These are phyloP conservation scores for Tribolium castaneum DNA, from an alignment of 1,140 invertebrate genomes.

Conservation along the genomic window DNA sequence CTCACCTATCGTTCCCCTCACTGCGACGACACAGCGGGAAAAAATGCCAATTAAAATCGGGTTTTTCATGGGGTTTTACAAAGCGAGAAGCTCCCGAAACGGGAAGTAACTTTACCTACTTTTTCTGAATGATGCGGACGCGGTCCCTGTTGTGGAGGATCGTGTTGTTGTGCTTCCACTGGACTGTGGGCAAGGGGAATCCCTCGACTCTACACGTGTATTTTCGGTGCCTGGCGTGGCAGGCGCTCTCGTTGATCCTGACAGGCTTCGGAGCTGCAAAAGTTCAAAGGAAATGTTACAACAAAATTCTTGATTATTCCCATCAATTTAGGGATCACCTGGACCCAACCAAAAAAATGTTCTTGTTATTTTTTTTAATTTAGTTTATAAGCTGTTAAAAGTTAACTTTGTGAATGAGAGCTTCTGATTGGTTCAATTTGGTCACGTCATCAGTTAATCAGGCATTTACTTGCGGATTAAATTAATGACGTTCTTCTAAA, in stretches of 20 bases:
- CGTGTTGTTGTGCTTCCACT: conserved; percentile 78
- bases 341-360: too few species aligned
- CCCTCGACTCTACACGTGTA: conserved; percentile 77
- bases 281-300: too few species aligned
- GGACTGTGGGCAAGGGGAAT: conserved; percentile 75
- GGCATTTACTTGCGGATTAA: too few species aligned
- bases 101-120: conserved; percentile 51
- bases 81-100: background rate
- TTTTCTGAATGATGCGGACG: conserved; percentile 55
- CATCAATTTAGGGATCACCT: too few species aligned
- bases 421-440: too few species aligned
- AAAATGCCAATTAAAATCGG: conserved; percentile 27
- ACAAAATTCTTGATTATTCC: too few species aligned
- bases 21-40: background rate
- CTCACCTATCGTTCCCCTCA: conserved; percentile 19
- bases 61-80: background rate
- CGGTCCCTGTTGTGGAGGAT: conserved; percentile 45
- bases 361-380: too few species aligned
- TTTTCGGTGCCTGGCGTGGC: conserved; percentile 63
- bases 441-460: too few species aligned
- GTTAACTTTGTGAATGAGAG: too few species aligned
- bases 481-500: too few species aligned
- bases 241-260: background rate
- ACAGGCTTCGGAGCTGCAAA: conserved; percentile 42
- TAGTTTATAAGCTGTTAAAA: too few species aligned